Evolutionary conservation across 2,888 invertebrate species (phyloP), one percentile per base, ranked within the genome.

Genomic region (Orthosia gracilis): DNA sequence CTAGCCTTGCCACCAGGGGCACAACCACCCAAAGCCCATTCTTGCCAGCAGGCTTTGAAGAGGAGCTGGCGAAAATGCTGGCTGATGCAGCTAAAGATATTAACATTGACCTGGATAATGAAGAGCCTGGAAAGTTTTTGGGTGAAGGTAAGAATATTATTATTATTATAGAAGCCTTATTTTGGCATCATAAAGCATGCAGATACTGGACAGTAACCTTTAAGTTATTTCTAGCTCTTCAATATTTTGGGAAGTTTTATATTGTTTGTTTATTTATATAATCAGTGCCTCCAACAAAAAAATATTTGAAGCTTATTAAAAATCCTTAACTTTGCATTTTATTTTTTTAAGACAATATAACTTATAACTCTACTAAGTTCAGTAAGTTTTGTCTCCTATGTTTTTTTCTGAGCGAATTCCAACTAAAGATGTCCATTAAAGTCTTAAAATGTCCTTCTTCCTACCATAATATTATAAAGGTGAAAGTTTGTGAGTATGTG

Each of bases 21-120:
- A 98, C 97, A 68, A 97, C 98, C 0, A 98, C 97, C 76, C 98
- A 98, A 91, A 98, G 97, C 90, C 99, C 98, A 0, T 99, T 99
- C 92, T 97, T 98, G 97, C 99, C 99, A 0, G 99, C 98, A 63
- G 98, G 98, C 3, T 98, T 98, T 91, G 97, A 97, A 80, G 95
- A 97, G 64, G 96, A 97, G 72, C 84, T 96, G 0, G 94, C 95
- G 23, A 96, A 96, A 83, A 93, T 97, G 76, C 90, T 96, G 21
- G 91, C 94, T 65, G 91, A 93, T 62, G 91, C 92, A 4, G 83
- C 94, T 3, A 90, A 91, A 31, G 93, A 95, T 64, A 93, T 96
- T 49, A 92, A 93, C 77, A 92, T 97, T 66, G 96, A 95, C 80
- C 69, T 94, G 50, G 93, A 94, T 17, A 92, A 92, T 89, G 91